phyloP scores from a whole-genome alignment of 2,888 invertebrate species.

The Drosophila leonis region DNA sequence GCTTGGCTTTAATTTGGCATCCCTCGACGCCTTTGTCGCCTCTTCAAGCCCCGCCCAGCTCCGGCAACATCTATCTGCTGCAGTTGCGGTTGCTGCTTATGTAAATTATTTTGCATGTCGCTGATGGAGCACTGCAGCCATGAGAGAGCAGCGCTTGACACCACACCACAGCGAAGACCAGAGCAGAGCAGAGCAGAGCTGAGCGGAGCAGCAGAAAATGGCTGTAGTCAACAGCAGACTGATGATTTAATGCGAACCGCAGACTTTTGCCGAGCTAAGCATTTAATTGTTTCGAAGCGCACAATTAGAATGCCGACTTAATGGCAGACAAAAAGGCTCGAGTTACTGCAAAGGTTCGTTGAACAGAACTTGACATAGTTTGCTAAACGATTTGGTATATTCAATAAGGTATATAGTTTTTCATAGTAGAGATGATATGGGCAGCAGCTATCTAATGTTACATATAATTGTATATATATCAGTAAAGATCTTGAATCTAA shows the following conservation, averaged over 20 bases:
- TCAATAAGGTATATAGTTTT: not conserved
- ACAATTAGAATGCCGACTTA: slow-evolving; percentile 40
- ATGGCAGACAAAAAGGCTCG: slow-evolving; percentile 8
- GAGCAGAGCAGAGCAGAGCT: not conserved
- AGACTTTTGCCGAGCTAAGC: slow-evolving; percentile 80
- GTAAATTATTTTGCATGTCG: slow-evolving; percentile 74
- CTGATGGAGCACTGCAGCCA: slow-evolving; percentile 51
- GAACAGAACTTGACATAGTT: slow-evolving; percentile 19
- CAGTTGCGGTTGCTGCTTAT: slow-evolving; percentile 78
- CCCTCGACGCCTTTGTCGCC: slow-evolving; percentile 55
- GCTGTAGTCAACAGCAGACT: slow-evolving; percentile 71
- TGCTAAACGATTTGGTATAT: not conserved
- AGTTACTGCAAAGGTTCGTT: not conserved
- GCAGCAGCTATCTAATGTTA: not conserved
- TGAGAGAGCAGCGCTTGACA: slow-evolving; percentile 34
- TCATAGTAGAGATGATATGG: not conserved
- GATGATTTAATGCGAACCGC: slow-evolving; percentile 79
- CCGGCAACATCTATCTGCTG: slow-evolving; percentile 44
- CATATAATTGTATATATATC: not conserved
- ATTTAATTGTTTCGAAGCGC: slow-evolving; percentile 75
- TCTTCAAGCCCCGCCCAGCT: slow-evolving; percentile 8
- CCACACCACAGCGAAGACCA: slow-evolving; percentile 4
- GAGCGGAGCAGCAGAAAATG: slow-evolving; percentile 15
- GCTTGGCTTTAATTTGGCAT: slow-evolving; percentile 76
- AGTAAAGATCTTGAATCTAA: too few species aligned